These are phyloP conservation scores for Andrena camellia DNA, from an alignment of 2,888 invertebrate species.

Conservation along the genomic window DNA sequence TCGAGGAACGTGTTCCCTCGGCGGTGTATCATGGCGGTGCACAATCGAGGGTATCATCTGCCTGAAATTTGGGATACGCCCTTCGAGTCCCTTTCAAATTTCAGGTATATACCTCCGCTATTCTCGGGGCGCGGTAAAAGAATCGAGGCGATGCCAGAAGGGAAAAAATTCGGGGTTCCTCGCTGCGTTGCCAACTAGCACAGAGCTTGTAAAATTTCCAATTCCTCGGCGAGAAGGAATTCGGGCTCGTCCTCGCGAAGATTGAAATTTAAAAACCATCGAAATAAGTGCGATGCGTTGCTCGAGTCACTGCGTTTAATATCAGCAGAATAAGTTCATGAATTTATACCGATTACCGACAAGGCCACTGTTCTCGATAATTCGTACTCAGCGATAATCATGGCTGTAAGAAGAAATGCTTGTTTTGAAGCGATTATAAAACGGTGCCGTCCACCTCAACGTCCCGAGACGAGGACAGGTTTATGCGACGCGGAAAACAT, in stretches of 20 bases:
- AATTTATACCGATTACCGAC: too few species aligned
- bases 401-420: too few species aligned
- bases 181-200: conserved; percentile 15
- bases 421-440: too few species aligned
- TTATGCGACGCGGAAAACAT: background rate
- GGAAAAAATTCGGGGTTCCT: conserved; percentile 19
- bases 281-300: background rate
- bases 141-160: background rate
- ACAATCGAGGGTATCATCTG: conserved; percentile 32
- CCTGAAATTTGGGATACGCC: conserved; percentile 54
- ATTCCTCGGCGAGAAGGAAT: background rate
- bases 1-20: background rate
- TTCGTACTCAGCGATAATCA: too few species aligned
- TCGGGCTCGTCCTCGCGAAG: background rate
- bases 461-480: background rate
- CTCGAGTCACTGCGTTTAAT: too few species aligned
- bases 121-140: conserved; percentile 6
- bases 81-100: conserved; percentile 53
- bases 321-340: too few species aligned
- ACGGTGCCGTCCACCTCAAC: background rate
- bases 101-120: conserved; percentile 43
- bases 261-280: background rate
- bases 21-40: background rate
- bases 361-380: too few species aligned
- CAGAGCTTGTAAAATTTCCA: conserved; percentile 15